Evolutionary conservation across 2,797 vertebrate species (phyloP).

Genomic region (Ambastaia sidthimunki): DNA sequence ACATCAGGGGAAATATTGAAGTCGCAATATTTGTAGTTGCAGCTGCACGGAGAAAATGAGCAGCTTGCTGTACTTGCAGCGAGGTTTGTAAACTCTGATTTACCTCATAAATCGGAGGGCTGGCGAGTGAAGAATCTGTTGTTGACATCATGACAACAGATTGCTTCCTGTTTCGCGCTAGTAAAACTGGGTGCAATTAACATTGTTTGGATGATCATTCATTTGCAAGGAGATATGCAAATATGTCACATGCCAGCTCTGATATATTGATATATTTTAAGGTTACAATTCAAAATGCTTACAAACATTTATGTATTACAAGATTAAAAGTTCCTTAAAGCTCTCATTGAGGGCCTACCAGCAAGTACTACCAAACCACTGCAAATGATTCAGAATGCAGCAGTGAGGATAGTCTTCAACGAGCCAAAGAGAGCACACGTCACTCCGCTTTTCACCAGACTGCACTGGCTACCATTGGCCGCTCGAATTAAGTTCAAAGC

Average conservation of each 20-base stretch:
- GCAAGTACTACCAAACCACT: no score
- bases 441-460: no score
- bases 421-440: no score
- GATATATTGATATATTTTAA: conserved; percentile 23
- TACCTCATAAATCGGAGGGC: conserved; percentile 14
- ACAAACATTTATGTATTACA: background rate
- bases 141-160: conserved; percentile 29
- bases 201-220: conserved; percentile 42
- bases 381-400: no score
- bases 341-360: no score
- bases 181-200: conserved; percentile 42
- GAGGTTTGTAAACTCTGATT: conserved; percentile 16
- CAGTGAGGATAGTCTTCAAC: no score
- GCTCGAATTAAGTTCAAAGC: no score
- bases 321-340: background rate
- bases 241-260: conserved; percentile 31
- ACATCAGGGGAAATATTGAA: conserved; percentile 27
- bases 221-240: conserved; percentile 30
- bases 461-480: no score
- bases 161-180: conserved; percentile 43
- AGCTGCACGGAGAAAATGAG: conserved; percentile 9
- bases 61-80: background rate
- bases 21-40: background rate
- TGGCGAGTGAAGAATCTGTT: conserved; percentile 19
- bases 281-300: conserved; percentile 2